Evolutionary conservation across 2,797 vertebrate species (phyloP).

Genomic region (Sebastes nivosus): DNA sequence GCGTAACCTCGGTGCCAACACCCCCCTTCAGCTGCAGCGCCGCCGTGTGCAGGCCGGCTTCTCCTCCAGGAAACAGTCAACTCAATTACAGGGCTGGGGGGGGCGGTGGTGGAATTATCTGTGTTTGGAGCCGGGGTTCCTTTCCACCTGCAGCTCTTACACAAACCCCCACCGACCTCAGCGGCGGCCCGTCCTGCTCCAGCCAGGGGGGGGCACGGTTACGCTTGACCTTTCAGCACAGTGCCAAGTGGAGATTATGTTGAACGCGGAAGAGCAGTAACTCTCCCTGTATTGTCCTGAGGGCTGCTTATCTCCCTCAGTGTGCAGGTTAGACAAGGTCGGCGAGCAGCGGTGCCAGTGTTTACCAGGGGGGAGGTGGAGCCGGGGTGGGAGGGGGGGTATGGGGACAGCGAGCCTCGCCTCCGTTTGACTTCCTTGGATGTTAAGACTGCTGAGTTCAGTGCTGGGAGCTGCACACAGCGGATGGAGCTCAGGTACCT

Average conservation of each 20-base stretch:
- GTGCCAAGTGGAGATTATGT: slow-evolving; percentile 69
- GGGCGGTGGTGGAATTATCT: slow-evolving; percentile 10
- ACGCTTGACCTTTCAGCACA: slow-evolving; percentile 71
- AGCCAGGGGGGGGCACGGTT: slow-evolving; percentile 33
- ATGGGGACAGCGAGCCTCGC: not conserved
- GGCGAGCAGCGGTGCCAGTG: slow-evolving; percentile 46
- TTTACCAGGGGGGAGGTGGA: slow-evolving; percentile 50
- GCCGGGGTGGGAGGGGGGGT: not conserved
- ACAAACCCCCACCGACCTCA: slow-evolving; percentile 40
- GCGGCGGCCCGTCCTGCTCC: slow-evolving; percentile 13
- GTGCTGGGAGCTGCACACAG: slow-evolving; percentile 12
- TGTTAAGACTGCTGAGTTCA: slow-evolving; percentile 42
- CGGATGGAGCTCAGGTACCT: slow-evolving; percentile 17
- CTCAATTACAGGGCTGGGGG: slow-evolving; percentile 20
- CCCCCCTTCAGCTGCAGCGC: not conserved
- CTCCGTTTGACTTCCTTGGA: slow-evolving; percentile 42
- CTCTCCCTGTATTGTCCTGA: slow-evolving; percentile 68
- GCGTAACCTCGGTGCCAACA: not conserved
- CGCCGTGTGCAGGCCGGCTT: not conserved
- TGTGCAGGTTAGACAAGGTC: slow-evolving; percentile 75
- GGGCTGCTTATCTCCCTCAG: slow-evolving; percentile 75
- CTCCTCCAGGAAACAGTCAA: slow-evolving; percentile 12
- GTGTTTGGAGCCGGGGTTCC: slow-evolving; percentile 18
- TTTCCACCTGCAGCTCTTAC: slow-evolving; percentile 62
- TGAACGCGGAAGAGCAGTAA: slow-evolving; percentile 44